phyloP scores from a whole-genome alignment of 2,888 invertebrate genomes.

The Oasisia sp. region DNA sequence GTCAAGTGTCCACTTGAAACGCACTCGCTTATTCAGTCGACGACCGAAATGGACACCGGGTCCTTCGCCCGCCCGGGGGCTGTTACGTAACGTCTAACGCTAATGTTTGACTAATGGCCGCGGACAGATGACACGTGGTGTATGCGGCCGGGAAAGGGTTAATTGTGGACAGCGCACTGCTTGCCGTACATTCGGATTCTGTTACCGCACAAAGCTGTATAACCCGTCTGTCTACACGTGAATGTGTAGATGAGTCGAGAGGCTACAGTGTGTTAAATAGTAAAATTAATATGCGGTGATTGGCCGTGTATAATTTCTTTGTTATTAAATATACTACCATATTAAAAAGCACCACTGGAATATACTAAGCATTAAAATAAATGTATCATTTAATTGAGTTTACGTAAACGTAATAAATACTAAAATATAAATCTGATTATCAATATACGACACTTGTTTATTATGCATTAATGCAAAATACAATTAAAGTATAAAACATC shows the following conservation, averaged over 20 bases:
- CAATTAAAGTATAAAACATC: too few species aligned
- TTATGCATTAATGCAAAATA: too few species aligned
- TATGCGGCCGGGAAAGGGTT: neutral
- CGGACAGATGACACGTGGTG: neutral
- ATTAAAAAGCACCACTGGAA: neutral
- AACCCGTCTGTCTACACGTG: neutral
- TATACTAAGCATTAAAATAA: neutral
- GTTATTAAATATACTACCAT: neutral
- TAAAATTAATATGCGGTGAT: neutral
- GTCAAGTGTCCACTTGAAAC: constrained; percentile 13
- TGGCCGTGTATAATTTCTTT: neutral
- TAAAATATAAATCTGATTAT: too few species aligned
- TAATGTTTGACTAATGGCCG: constrained; percentile 7
- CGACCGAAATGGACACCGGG: neutral
- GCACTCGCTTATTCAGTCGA: neutral
- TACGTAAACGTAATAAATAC: too few species aligned
- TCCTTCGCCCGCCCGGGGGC: neutral
- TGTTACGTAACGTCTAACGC: neutral
- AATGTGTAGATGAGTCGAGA: neutral
- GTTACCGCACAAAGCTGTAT: neutral
- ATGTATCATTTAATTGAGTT: too few species aligned
- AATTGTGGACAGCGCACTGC: neutral
- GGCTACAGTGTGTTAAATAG: neutral
- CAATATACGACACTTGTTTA: too few species aligned
- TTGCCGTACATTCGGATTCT: neutral